Percentiles rank a stretch among this genome's conserved stretches.
phyloP scores from a whole-genome alignment of 2,113 vertebrate species.

The Cheilinus undulatus region DNA sequence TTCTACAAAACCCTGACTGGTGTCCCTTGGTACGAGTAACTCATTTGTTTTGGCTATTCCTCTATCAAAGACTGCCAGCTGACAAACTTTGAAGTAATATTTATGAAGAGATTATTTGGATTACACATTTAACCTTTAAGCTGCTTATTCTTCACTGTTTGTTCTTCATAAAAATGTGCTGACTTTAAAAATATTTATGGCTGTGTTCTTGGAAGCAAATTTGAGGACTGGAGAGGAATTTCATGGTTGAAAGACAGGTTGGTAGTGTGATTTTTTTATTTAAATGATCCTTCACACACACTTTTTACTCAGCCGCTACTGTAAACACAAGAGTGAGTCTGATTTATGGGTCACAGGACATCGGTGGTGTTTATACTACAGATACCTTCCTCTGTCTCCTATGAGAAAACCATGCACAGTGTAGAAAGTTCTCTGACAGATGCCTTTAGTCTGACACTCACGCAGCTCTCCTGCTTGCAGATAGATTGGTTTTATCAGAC shows the following conservation, averaged over 20 bases:
- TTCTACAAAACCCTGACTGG: too few species aligned
- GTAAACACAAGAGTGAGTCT: conserved; percentile 47
- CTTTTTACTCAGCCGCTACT: conserved; percentile 38
- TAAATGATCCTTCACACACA: conserved; percentile 58
- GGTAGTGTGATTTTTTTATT: conserved; percentile 20
- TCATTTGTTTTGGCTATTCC: too few species aligned
- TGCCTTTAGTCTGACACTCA: conserved; percentile 46
- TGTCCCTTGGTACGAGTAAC: too few species aligned
- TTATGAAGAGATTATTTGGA: too few species aligned
- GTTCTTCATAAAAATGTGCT: neutral
- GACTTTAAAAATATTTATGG: neutral
- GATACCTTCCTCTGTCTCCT: conserved; percentile 9
- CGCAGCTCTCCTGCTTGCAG: conserved; percentile 33
- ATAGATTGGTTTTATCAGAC: conserved; percentile 44
- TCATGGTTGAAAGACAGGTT: conserved; percentile 25
- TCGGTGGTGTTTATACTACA: conserved; percentile 44
- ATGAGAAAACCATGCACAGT: conserved; percentile 60
- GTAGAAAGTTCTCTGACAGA: conserved; percentile 62
- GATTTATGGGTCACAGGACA: conserved; percentile 64
- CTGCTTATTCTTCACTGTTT: neutral
- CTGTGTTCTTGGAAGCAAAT: conserved; percentile 1
- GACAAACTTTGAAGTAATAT: too few species aligned
- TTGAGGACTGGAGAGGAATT: conserved; percentile 9
- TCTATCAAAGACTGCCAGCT: neutral
- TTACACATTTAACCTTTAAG: too few species aligned